Evolutionary conservation across 2,888 invertebrate species (phyloP), one percentile per base, ranked within the genome.

Genomic region (Tridacna gigas): DNA sequence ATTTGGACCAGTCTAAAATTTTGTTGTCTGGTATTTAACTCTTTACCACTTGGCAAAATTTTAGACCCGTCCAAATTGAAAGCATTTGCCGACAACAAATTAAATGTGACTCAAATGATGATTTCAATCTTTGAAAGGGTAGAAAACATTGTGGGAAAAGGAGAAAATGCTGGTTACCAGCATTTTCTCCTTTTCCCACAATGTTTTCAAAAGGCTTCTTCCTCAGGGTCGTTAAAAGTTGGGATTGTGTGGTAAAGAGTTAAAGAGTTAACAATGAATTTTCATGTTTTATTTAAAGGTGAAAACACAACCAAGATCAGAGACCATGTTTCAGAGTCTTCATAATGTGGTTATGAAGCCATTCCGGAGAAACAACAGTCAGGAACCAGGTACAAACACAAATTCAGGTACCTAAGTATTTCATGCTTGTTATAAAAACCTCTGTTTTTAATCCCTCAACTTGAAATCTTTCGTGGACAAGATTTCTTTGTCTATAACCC

Each of bases 301-400:
- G 37, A 37, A 37, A 37, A 37, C 7, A 37, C 3, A 37, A 2
- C 3, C 37, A 37, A 37, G 37, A 37, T 37, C 63, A 63, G 63
- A 4, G 0, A 67, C 37, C n/a, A 71, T 71, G 71, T 71, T 71
- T 25, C 71, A 71, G 25, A 51, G 71, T 26, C 22, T 71, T 20
- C 71, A 71, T 7, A 48, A 47, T 71, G 71, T 47, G 4, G 25
- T 71, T 11, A 71, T 51, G 51, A 45, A 47, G 22, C 51, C 71
- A 4, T 71, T 71, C 25, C 22, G 51, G 26, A 48, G 71, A n/a
- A 71, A 11, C 0, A 71, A 2, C 18, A 71, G 51, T 51, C 71
- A 71, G 26, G 71, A 71, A 13, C 25, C 22, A 22, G 2, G 2
- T 5, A 11, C 7, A 25, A 20, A 51, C 20, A 48, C 22, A 26